Percentiles rank a stretch among this genome's conserved stretches.
These are phyloP conservation scores for Drosophila willistoni DNA, from an alignment of 1,140 invertebrate species.

Conservation along the genomic window DNA sequence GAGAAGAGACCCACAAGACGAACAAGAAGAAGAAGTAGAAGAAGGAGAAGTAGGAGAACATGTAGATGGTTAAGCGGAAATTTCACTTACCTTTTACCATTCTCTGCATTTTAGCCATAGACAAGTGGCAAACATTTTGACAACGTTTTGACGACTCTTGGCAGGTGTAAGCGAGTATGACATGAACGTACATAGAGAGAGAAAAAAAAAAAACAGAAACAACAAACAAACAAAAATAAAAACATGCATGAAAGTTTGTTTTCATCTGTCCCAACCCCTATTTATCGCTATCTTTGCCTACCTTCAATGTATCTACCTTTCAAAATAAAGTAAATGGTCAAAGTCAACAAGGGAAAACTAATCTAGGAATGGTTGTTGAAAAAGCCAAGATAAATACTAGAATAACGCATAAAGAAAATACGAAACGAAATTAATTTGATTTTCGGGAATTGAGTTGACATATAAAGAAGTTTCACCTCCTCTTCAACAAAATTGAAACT, in stretches of 20 bases:
- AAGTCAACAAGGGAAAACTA: constrained; percentile 19
- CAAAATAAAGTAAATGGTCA: constrained; percentile 10
- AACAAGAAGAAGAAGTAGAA: too few species aligned
- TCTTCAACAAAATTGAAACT: background rate
- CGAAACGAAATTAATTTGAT: constrained; percentile 10
- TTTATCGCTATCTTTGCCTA: background rate
- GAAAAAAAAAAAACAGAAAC: background rate
- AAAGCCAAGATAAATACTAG: constrained; percentile 11
- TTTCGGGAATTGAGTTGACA: background rate
- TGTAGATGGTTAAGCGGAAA: constrained; percentile 45
- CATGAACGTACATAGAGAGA: constrained; percentile 32
- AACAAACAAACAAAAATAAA: background rate
- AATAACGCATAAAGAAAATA: background rate
- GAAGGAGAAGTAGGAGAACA: constrained; percentile 16
- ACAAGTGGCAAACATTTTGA: constrained; percentile 65
- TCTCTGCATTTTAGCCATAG: constrained; percentile 30
- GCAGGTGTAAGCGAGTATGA: constrained; percentile 60
- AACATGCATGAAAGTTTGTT: constrained; percentile 6
- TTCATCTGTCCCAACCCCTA: background rate
- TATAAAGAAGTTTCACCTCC: background rate
- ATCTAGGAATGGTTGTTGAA: constrained; percentile 13
- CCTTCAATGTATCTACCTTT: constrained; percentile 10
- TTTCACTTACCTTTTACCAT: constrained; percentile 60
- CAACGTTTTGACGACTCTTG: constrained; percentile 61
- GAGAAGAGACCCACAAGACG: background rate